A percentile compares a stretch with the other conserved stretches of the same genome.
These are phyloP conservation scores for Trissolcus basalis DNA, from an alignment of 1,140 invertebrate genomes.

Conservation along the genomic window DNA sequence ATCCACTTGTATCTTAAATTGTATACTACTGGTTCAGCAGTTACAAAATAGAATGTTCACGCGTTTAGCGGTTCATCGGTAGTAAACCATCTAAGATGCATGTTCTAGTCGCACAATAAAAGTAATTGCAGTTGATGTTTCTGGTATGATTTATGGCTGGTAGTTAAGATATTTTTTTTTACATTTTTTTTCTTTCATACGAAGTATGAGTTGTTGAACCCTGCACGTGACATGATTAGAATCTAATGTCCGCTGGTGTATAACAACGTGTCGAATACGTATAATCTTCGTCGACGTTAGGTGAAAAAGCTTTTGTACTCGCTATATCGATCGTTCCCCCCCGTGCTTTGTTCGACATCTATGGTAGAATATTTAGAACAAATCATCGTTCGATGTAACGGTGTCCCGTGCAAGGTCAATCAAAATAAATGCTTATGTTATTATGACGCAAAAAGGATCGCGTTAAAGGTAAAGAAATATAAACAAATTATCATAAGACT, in stretches of 20 bases:
- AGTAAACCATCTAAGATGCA: conserved; percentile 21
- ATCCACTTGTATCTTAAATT: conserved; percentile 18
- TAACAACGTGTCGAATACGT: conserved; percentile 51
- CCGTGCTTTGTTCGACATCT: conserved; percentile 57
- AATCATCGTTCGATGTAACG: conserved; percentile 38
- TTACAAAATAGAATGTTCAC: conserved; percentile 16
- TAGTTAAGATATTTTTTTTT: background rate
- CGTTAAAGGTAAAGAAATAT: background rate
- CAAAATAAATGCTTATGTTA: conserved; percentile 11
- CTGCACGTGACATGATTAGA: conserved; percentile 46
- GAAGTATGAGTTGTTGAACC: conserved; percentile 19
- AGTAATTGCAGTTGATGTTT: background rate
- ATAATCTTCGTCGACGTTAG: conserved; percentile 56
- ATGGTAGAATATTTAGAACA: conserved; percentile 47
- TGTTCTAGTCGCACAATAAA: conserved; percentile 7
- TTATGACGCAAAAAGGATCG: conserved; percentile 3
- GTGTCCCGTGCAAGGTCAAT: conserved; percentile 38
- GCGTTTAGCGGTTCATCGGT: conserved; percentile 8
- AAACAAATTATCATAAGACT: background rate
- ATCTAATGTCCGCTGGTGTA: conserved; percentile 38
- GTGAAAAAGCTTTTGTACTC: conserved; percentile 66
- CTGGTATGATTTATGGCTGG: background rate
- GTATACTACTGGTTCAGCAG: conserved; percentile 9
- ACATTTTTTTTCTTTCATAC: background rate
- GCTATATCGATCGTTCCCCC: conserved; percentile 65